Conservation (phyloP, 2,797 vertebrate genomes). For the Myotis vivesi region DNA sequence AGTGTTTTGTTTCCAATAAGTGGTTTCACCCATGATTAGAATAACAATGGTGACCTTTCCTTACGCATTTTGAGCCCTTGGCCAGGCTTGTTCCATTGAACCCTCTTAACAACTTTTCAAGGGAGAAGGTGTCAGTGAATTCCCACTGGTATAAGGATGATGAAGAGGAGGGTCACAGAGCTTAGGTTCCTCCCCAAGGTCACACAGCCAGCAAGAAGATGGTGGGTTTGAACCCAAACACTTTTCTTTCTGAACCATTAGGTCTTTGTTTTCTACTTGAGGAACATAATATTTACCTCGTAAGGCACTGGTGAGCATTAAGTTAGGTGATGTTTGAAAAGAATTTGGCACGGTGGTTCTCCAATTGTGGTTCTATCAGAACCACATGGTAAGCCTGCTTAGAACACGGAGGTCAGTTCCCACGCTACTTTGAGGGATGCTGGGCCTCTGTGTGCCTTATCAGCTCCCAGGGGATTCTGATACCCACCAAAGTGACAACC, state of each 20-base stretch:
- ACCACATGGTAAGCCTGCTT: background rate
- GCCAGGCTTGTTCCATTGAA: background rate
- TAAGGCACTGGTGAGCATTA: background rate
- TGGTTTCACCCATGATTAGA: slow-evolving; percentile 33
- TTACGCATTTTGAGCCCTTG: background rate
- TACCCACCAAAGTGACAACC: background rate
- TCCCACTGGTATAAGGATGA: background rate
- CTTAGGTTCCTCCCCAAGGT: background rate
- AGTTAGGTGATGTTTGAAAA: background rate
- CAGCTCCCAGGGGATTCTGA: background rate
- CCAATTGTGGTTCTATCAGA: background rate
- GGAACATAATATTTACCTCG: background rate
- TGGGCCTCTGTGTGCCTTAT: background rate
- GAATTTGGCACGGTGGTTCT: background rate
- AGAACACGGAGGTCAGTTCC: background rate
- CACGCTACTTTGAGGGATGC: background rate
- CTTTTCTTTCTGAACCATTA: background rate
- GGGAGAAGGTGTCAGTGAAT: background rate
- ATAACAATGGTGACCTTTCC: background rate
- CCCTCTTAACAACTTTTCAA: background rate
- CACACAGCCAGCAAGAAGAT: background rate
- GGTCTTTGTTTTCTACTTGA: background rate
- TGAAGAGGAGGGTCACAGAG: background rate
- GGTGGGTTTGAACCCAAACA: slow-evolving; percentile 11
- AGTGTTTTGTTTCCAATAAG: slow-evolving; percentile 50